A percentile compares a stretch with the other conserved stretches of the same genome.
phyloP scores from a whole-genome alignment of 2,888 invertebrate genomes.

The Lochmaea capreae region DNA sequence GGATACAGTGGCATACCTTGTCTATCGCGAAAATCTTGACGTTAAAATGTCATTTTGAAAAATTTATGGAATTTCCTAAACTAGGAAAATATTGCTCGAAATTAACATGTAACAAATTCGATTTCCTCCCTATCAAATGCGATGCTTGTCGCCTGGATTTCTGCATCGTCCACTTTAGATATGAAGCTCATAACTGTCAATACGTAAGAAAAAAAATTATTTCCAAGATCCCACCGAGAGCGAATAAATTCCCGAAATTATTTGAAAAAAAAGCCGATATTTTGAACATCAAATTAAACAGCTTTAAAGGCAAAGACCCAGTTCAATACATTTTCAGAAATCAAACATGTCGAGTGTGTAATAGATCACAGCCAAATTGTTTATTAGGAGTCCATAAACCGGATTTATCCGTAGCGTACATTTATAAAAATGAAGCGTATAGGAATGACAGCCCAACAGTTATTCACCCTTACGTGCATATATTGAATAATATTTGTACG shows the following conservation, averaged over 20 bases:
- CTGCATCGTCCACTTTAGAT: conserved; percentile 6
- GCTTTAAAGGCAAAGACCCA: not conserved
- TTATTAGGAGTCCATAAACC: not conserved
- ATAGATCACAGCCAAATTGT: not conserved
- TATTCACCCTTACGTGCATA: not conserved
- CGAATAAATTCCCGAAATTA: not conserved
- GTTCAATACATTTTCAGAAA: not conserved
- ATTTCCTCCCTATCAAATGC: conserved; percentile 16
- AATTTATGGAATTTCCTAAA: conserved; percentile 13
- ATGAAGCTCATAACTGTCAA: conserved; percentile 10
- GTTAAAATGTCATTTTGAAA: conserved; percentile 1
- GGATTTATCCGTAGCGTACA: not conserved
- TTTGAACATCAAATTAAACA: not conserved
- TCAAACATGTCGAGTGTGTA: not conserved
- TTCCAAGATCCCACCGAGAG: not conserved
- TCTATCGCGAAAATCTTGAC: not conserved
- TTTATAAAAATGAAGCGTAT: conserved; percentile 3
- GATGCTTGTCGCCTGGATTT: conserved; percentile 12
- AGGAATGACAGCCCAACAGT: not conserved
- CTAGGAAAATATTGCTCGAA: conserved; percentile 22
- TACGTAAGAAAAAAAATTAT: not conserved
- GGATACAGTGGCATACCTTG: too few relatives aligned
- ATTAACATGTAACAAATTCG: conserved; percentile 18
- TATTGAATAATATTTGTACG: conserved; percentile 3
- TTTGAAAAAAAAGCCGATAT: not conserved